Conservation (phyloP, 2,888 invertebrate species). For the Caenorhabditis sp. region DNA sequence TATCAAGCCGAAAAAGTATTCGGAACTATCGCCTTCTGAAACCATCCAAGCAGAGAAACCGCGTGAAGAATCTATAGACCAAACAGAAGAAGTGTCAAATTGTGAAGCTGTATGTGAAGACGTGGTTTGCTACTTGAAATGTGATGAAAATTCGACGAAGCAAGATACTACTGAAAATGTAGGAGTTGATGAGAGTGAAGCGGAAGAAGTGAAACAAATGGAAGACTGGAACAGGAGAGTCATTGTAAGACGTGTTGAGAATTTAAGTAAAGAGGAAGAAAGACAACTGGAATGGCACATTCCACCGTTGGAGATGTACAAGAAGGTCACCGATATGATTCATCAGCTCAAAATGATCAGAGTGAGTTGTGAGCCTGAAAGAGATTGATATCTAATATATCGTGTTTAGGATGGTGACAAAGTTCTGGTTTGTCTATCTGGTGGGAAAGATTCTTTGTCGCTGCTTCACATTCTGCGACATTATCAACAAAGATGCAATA, state of each 20-base stretch:
- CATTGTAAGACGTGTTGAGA: conserved; percentile 84
- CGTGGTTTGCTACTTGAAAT: conserved; percentile 44
- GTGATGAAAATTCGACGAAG: conserved; percentile 21
- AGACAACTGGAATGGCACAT: conserved; percentile 87
- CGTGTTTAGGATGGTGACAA: conserved; percentile 89
- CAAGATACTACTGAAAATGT: neutral
- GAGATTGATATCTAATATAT: neutral
- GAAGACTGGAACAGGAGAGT: conserved; percentile 76
- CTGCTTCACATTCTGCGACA: conserved; percentile 91
- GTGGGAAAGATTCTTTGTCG: conserved; percentile 91
- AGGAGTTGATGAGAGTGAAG: conserved; percentile 30
- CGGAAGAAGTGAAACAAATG: conserved; percentile 47
- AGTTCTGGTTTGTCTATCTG: conserved; percentile 91
- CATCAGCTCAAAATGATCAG: conserved; percentile 75
- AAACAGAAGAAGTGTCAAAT: neutral
- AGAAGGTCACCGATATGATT: conserved; percentile 84
- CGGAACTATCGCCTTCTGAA: neutral
- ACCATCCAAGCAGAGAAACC: neutral
- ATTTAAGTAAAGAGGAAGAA: conserved; percentile 63
- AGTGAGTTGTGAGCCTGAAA: too few relatives aligned
- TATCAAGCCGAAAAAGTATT: conserved; percentile 31
- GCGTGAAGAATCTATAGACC: too few relatives aligned
- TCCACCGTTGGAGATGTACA: conserved; percentile 91
- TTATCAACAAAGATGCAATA: conserved; percentile 88
- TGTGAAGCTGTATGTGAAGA: conserved; percentile 41